A percentile compares a stretch with the other conserved stretches of the same genome.
phyloP scores from a whole-genome alignment of 2,113 vertebrate genomes.

The Forbesichthys papilliferus region DNA sequence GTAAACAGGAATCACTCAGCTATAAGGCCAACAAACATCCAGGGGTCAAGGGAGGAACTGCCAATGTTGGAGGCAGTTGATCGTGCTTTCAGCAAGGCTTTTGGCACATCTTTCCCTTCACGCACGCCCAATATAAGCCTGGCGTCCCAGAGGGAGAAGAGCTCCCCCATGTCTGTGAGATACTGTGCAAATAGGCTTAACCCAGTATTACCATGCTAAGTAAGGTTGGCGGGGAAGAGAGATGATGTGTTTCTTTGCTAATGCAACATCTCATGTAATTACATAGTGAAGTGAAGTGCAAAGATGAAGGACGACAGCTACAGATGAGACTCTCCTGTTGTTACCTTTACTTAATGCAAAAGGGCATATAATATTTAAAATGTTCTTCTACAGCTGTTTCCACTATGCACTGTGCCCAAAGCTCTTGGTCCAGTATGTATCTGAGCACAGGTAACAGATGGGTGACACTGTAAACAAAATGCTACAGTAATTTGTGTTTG shows the following conservation, averaged over 20 bases:
- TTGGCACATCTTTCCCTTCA: conserved; percentile 1
- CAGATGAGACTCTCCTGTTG: background rate
- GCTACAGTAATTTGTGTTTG: conserved; percentile 32
- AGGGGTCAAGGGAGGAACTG: conserved; percentile 22
- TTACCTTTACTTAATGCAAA: background rate
- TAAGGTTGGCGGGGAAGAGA: background rate
- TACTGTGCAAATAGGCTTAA: conserved; percentile 5
- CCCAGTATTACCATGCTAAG: background rate
- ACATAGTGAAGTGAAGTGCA: conserved; percentile 2
- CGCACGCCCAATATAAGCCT: conserved; percentile 1
- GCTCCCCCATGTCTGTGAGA: background rate
- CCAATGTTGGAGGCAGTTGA: conserved; percentile 7
- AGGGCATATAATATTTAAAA: background rate
- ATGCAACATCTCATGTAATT: background rate
- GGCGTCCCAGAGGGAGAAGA: conserved; percentile 4
- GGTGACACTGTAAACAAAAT: background rate
- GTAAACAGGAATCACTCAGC: background rate
- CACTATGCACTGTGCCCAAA: too few species aligned
- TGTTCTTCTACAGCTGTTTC: too few species aligned
- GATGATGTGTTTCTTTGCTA: background rate
- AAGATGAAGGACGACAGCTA: background rate
- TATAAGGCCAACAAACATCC: background rate
- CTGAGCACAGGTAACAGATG: too few species aligned
- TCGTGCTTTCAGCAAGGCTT: conserved; percentile 16
- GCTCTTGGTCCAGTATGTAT: too few species aligned